phyloP scores from a whole-genome alignment of 1,140 invertebrate genomes.

The Pachyrhynchus sulphureomaculatus region DNA sequence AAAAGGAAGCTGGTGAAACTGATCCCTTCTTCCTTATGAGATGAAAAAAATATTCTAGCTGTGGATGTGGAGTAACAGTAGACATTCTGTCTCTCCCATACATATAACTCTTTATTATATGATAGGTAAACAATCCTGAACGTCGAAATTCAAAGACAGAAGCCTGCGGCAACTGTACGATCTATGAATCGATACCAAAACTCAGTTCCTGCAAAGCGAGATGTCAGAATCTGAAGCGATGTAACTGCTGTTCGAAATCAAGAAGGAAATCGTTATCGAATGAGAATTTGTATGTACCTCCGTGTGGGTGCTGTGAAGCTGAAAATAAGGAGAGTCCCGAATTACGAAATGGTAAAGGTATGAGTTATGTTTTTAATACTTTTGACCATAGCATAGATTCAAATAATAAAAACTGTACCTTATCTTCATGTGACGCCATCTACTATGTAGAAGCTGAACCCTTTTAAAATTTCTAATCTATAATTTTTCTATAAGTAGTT shows the following conservation, averaged over 20 bases:
- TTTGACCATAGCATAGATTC: too few species aligned
- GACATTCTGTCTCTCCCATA: too few species aligned
- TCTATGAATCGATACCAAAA: slow-evolving; percentile 47
- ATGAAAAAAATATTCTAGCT: too few species aligned
- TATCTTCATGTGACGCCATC: too few species aligned
- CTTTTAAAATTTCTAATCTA: too few species aligned
- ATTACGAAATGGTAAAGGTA: slow-evolving; percentile 39
- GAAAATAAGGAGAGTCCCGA: slow-evolving; percentile 38
- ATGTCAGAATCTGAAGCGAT: slow-evolving; percentile 38
- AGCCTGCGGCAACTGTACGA: slow-evolving; percentile 47
- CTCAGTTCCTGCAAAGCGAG: slow-evolving; percentile 37
- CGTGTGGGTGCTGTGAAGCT: slow-evolving; percentile 46
- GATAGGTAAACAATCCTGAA: slow-evolving; percentile 23
- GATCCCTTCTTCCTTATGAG: too few species aligned
- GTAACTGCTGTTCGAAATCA: slow-evolving; percentile 44
- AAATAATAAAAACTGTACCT: too few species aligned
- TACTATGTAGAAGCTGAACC: too few species aligned
- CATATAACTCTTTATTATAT: background rate
- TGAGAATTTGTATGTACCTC: slow-evolving; percentile 55
- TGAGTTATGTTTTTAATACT: slow-evolving; percentile 1
- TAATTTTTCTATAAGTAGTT: too few species aligned
- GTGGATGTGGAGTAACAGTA: too few species aligned
- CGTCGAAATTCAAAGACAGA: slow-evolving; percentile 44
- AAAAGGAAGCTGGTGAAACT: too few species aligned
- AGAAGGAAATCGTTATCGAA: slow-evolving; percentile 58